A percentile compares a stretch with the other conserved stretches of the same genome.
phyloP scores from a whole-genome alignment of 2,888 invertebrate species.

The Patella depressa region DNA sequence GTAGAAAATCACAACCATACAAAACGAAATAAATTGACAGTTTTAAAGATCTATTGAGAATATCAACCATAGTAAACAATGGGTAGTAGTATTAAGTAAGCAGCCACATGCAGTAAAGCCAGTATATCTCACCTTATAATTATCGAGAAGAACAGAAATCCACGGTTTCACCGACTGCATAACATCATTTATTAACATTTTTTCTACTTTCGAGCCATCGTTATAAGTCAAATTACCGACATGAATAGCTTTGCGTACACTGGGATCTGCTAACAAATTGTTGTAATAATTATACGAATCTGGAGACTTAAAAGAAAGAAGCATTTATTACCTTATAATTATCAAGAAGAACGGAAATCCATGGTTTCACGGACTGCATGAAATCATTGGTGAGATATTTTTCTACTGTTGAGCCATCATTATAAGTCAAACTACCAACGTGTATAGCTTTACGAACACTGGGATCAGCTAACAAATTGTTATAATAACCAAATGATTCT shows the following conservation, averaged over 20 bases:
- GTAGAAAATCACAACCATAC: no score
- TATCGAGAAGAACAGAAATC: conserved; percentile 66
- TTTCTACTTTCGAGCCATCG: conserved; percentile 77
- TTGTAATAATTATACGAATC: conserved; percentile 55
- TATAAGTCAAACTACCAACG: conserved; percentile 84
- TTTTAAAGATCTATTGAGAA: no score
- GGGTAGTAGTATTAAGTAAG: no score
- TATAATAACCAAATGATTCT: conserved; percentile 54
- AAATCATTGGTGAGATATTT: conserved; percentile 79
- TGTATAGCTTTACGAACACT: conserved; percentile 83
- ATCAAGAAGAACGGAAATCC: conserved; percentile 67
- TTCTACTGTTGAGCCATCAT: conserved; percentile 77
- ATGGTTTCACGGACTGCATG: conserved; percentile 81
- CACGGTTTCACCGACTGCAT: conserved; percentile 81
- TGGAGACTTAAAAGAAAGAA: conserved; percentile 48
- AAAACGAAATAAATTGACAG: no score
- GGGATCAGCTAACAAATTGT: conserved; percentile 61
- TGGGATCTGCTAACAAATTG: conserved; percentile 61
- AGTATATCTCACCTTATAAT: conserved; percentile 59
- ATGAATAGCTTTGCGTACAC: conserved; percentile 83
- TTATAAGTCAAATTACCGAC: conserved; percentile 84
- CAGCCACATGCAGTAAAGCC: no score
- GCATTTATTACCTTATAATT: conserved; percentile 62
- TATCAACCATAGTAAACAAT: no score
- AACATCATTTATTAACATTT: conserved; percentile 79